phyloP scores from a whole-genome alignment of 2,113 vertebrate genomes.

The Ceyx melanurus region DNA sequence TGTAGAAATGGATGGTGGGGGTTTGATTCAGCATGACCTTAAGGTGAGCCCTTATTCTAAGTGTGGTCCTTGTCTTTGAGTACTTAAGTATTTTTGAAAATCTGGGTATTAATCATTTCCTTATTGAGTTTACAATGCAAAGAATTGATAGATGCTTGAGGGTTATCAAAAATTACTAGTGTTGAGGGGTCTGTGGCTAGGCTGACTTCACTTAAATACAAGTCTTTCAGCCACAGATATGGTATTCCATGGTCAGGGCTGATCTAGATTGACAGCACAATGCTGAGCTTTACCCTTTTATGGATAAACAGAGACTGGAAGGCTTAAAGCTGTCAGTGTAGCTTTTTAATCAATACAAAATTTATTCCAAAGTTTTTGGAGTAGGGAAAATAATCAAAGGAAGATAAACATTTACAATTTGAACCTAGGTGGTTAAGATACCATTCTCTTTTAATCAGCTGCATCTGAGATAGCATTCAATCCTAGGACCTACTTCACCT shows the following conservation, averaged over 20 bases:
- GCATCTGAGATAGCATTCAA: not conserved
- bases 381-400: not conserved
- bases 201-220: not conserved
- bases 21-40: not conserved
- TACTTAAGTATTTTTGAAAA: not conserved
- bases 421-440: not conserved
- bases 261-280: not conserved
- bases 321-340: not conserved
- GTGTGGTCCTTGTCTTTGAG: not conserved
- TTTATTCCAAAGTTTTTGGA: not conserved
- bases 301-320: not conserved
- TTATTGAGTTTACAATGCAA: not conserved
- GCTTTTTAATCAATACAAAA: not conserved
- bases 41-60: not conserved
- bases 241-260: not conserved
- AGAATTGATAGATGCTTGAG: not conserved
- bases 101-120: not conserved
- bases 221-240: not conserved
- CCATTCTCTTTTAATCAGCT: not conserved
- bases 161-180: not conserved
- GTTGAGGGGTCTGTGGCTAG: not conserved
- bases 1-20: not conserved
- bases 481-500: not conserved
- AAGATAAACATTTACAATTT: not conserved
- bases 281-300: not conserved